Evolutionary conservation across 2,797 vertebrate genomes (phyloP).

Genomic region (Periophthalmus magnuspinnatus): DNA sequence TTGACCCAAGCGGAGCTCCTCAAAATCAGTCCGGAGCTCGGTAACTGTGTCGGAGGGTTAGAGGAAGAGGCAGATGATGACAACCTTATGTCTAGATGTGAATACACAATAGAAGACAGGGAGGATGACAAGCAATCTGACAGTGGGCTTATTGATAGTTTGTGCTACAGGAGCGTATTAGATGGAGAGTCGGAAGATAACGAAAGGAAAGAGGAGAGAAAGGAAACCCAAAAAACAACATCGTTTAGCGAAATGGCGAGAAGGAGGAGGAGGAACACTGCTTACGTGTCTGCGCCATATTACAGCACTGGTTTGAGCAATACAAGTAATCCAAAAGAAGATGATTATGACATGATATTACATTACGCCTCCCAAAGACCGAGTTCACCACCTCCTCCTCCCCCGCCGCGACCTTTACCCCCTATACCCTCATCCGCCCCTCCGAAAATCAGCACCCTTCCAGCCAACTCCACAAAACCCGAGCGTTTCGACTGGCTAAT

Average conservation of each 20-base stretch:
- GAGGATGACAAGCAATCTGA: conserved; percentile 41
- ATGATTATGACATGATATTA: conserved; percentile 55
- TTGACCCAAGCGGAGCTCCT: conserved; percentile 82
- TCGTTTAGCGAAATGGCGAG: conserved; percentile 91
- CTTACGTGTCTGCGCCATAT: conserved; percentile 61
- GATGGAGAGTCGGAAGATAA: conserved; percentile 38
- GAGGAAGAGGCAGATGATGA: conserved; percentile 63
- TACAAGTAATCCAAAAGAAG: conserved; percentile 51
- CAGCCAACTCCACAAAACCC: conserved; percentile 74
- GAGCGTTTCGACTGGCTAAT: conserved; percentile 96
- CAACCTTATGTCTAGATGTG: conserved; percentile 34
- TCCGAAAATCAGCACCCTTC: conserved; percentile 69
- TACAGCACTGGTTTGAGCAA: conserved; percentile 65
- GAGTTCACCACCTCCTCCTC: conserved; percentile 75
- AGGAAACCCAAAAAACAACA: conserved; percentile 76
- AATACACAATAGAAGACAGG: conserved; percentile 42
- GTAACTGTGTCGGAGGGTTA: conserved; percentile 72
- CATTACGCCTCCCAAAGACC: conserved; percentile 58
- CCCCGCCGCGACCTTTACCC: conserved; percentile 79
- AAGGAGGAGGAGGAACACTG: conserved; percentile 74
- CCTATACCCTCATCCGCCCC: conserved; percentile 67
- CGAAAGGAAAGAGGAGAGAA: conserved; percentile 49
- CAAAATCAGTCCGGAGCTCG: conserved; percentile 80
- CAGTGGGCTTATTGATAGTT: conserved; percentile 33
- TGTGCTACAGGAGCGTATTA: conserved; percentile 43